Evolutionary conservation across 1,140 invertebrate genomes (phyloP), one percentile per base, ranked within the genome.

Genomic region (Drosophila erecta): DNA sequence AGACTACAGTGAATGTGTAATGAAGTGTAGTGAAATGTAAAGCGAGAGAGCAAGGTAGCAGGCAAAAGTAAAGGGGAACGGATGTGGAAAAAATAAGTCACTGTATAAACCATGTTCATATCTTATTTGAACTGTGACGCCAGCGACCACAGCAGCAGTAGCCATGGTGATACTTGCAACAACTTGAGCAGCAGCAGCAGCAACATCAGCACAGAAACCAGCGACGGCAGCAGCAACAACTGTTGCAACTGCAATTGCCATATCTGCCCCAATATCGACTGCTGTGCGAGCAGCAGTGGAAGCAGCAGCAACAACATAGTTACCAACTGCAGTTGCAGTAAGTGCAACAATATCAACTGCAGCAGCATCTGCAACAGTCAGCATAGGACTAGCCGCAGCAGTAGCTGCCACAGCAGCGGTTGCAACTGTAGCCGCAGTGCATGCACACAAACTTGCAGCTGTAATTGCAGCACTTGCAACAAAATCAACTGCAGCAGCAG

Each of bases 111-210:
- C 61, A 91, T 91, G 90, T 91, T 91, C 77, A 91, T 91, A 80
- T 91, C 90, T 60, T 91, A 81, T 79, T 86, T 91, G 79, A 86
- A 80, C 58, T 70, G 85, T 59, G 89, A 91, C 53, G 71, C 70
- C 46, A 64, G 37, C 69, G 56, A 33, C 41, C 66, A 15, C 60
- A 61, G 27, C 50, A 74, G 17, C 17, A 17, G 17, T 17, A 17
- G 17, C 17, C 17, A 17, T 17, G 17, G 17, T 17, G 33, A 35
- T 35, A 35, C 11, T 7, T 37, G 7, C 43, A 56, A 20, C 41
- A 65, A 8, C 46, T 24, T 24, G 24, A 61, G 17, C 33, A 47
- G 10, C 47, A 67, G 11, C 33, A 58, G 4, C 24, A 30, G 6
- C 37, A 22, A 14, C 20, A 24, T 11, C 10, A 54, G 10, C 49